Conservation (phyloP, 2,888 invertebrate species). For the Chrysina gloriosa region DNA sequence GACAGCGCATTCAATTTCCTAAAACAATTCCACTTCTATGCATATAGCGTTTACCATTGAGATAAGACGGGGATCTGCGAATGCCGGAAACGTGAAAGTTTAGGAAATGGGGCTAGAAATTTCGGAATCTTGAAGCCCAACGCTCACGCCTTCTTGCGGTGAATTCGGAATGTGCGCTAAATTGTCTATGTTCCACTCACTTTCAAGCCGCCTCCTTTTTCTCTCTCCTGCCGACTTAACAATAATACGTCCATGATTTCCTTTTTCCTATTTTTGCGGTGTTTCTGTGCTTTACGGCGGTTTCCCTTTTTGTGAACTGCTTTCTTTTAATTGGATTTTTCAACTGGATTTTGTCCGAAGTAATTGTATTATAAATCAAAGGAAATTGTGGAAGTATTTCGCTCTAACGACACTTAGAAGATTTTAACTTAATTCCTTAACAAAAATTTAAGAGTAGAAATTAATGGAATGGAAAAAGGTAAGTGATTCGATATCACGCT, state of each 20-base stretch:
- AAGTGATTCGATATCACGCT: too few species aligned
- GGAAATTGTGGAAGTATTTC: not conserved
- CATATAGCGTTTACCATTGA: conserved; percentile 25
- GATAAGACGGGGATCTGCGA: conserved; percentile 24
- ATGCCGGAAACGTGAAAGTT: conserved; percentile 17
- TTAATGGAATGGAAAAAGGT: too few species aligned
- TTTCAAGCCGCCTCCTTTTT: conserved; percentile 25
- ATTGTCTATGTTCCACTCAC: conserved; percentile 16
- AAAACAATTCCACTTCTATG: conserved; percentile 28
- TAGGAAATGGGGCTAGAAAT: conserved; percentile 23
- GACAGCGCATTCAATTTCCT: conserved; percentile 23
- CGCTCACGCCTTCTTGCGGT: conserved; percentile 22
- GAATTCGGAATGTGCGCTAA: conserved; percentile 23
- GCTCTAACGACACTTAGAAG: not conserved
- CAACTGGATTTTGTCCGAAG: conserved; percentile 12
- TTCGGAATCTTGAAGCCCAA: conserved; percentile 17
- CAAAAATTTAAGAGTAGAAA: not conserved
- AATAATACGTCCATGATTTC: conserved; percentile 19
- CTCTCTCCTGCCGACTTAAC: conserved; percentile 16
- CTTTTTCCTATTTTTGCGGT: conserved; percentile 2
- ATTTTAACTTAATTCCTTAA: conserved; percentile 8
- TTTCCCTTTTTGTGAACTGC: conserved; percentile 17
- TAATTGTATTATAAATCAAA: conserved; percentile 28
- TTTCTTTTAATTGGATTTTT: conserved; percentile 34
- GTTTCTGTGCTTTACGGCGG: conserved; percentile 1